phyloP scores from a whole-genome alignment of 2,888 invertebrate species.

The Microplitis manilae region DNA sequence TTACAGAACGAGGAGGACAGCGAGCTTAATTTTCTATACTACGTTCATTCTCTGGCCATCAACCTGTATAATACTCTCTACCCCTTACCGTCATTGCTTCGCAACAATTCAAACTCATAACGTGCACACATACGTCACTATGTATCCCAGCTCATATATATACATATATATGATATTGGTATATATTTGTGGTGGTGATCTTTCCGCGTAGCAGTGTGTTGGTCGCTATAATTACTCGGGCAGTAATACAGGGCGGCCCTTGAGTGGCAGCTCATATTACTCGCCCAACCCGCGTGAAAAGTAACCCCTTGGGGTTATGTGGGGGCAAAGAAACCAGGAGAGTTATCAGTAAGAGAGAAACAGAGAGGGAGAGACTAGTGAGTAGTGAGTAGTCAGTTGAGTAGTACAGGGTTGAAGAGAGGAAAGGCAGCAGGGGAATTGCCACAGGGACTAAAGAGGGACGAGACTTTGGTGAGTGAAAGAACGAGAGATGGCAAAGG shows the following conservation, averaged over 20 bases:
- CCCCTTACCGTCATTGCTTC: conserved; percentile 38
- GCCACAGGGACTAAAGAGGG: conserved; percentile 46
- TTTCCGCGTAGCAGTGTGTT: conserved; percentile 45
- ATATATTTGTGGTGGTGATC: conserved; percentile 28
- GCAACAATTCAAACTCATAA: conserved; percentile 61
- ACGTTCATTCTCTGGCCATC: conserved; percentile 18
- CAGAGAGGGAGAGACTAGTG: background rate
- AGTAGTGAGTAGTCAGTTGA: conserved; percentile 35
- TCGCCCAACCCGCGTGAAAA: conserved; percentile 67
- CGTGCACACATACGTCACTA: conserved; percentile 48
- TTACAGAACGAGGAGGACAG: conserved; percentile 4
- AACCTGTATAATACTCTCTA: conserved; percentile 20
- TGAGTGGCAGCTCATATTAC: conserved; percentile 70
- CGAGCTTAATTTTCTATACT: conserved; percentile 4
- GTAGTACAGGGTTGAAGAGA: conserved; percentile 26
- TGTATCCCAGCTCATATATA: conserved; percentile 45
- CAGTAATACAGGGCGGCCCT: conserved; percentile 65
- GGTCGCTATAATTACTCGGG: conserved; percentile 66
- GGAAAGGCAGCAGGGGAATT: conserved; percentile 45
- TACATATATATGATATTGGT: conserved; percentile 6
- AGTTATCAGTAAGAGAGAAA: conserved; percentile 7
- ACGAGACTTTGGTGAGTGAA: conserved; percentile 35
- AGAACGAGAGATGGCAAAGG: conserved; percentile 11
- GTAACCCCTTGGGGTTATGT: conserved; percentile 61
- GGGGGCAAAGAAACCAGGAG: conserved; percentile 27